These are phyloP conservation scores for Garra rufa DNA, from an alignment of 2,113 vertebrate genomes.

Conservation along the genomic window DNA sequence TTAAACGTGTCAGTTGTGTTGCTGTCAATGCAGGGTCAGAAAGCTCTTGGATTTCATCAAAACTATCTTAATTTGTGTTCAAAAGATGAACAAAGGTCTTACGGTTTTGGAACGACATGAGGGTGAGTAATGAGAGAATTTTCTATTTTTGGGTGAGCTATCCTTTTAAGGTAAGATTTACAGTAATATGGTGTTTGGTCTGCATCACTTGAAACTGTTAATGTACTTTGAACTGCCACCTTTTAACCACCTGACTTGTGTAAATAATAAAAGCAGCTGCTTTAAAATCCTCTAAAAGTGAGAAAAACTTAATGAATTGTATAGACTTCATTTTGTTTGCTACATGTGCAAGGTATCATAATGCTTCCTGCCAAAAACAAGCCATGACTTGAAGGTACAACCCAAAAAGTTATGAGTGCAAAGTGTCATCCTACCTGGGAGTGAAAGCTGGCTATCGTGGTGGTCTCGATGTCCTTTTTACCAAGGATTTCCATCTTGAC, in stretches of 20 bases:
- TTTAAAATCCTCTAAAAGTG: not conserved
- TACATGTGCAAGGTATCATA: slow-evolving; percentile 26
- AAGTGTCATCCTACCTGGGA: slow-evolving; percentile 85
- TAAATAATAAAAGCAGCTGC: slow-evolving; percentile 12
- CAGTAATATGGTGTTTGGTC: slow-evolving; percentile 18
- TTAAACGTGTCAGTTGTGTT: no score
- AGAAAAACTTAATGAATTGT: not conserved
- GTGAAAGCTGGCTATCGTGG: slow-evolving; percentile 96
- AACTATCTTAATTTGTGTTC: no score
- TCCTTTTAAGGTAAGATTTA: not conserved
- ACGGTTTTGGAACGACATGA: no score
- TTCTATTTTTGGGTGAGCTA: no score
- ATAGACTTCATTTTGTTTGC: not conserved
- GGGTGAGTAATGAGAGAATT: no score
- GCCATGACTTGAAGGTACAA: not conserved
- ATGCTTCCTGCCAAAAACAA: not conserved
- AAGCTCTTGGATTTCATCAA: no score
- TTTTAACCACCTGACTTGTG: slow-evolving; percentile 11
- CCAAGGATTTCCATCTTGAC: slow-evolving; percentile 99
- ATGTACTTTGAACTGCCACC: slow-evolving; percentile 49
- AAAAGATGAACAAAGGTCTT: no score
- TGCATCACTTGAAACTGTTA: not conserved
- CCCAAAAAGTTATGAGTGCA: not conserved
- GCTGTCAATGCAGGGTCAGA: no score
- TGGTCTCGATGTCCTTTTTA: slow-evolving; percentile 99